phyloP scores from a whole-genome alignment of 1,140 invertebrate species.

The Leptopilina clavipes region DNA sequence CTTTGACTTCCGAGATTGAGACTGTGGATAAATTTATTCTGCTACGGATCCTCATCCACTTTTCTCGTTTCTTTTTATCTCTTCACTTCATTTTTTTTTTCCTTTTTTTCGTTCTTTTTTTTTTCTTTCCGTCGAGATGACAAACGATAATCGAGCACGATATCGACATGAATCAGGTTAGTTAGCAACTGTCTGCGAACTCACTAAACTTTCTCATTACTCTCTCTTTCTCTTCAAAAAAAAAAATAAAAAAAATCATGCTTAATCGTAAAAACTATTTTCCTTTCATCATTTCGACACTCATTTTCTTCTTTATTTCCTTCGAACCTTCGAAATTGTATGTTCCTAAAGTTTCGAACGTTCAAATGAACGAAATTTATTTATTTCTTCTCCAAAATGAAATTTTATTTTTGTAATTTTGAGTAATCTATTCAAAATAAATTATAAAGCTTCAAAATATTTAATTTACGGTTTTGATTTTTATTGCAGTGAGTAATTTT shows the following conservation, averaged over 20 bases:
- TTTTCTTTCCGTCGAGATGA: not conserved
- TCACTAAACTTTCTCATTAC: not conserved
- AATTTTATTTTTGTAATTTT: no score
- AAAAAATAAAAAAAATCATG: not conserved
- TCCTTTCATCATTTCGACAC: not conserved
- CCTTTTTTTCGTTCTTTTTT: not conserved
- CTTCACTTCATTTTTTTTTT: not conserved
- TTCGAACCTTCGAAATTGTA: no score
- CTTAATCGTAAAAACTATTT: conserved; percentile 10
- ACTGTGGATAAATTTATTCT: conserved; percentile 18
- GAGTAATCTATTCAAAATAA: no score
- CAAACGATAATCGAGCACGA: conserved; percentile 30
- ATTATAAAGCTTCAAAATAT: no score
- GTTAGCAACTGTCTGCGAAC: conserved; percentile 19
- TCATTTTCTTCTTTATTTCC: conserved; percentile 4
- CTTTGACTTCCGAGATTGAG: conserved; percentile 30
- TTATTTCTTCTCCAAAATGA: no score
- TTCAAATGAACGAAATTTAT: no score
- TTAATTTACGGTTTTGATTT: no score
- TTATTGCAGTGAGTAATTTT: no score
- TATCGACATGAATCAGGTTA: conserved; percentile 25
- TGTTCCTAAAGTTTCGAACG: no score
- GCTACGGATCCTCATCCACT: conserved; percentile 5
- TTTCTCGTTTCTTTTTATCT: conserved; percentile 13
- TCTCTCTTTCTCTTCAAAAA: not conserved